Evolutionary conservation across 2,888 invertebrate genomes (phyloP), one percentile per base, ranked within the genome.

Genomic region (Camponotus fellah): DNA sequence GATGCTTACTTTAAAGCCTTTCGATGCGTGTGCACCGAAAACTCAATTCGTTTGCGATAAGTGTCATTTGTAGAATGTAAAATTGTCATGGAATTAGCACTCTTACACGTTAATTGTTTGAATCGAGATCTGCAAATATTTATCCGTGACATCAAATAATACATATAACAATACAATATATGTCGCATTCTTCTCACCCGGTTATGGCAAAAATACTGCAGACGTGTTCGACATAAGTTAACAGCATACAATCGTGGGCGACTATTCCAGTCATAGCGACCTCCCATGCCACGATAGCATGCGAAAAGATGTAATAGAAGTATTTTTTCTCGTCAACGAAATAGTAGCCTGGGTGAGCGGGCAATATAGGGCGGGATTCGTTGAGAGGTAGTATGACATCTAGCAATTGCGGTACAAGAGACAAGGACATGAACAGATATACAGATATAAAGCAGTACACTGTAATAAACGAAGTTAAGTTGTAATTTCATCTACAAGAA

Each of bases 1-100:
- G 6, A 37, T 37, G 80, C 84, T 80, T 40, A 84, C 85, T 80
- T 32, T 62, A 84, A 17, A 56, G 80, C 74, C 4, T 62, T 66
- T 4, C 62, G 69, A 21, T 83, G 83, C 0, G 17, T 62, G 3
- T n/a, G 32, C 17, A 79, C 69, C 40, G 58, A 71, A 12, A 71
- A 79, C 6, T 34, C 40, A n/a, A 77, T 77, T 53, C 3, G 26
- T 34, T 77, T 77, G 12, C 49, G 26, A 17, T 26, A 32, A 2
- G 2, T n/a, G 12, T 43, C 32, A 34, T 5, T 32, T 26, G 9
- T 0, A 10, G 72, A 26, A 21, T n/a, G 26, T 56, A 60, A 46
- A 12, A 12, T 3, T 17, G 34, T 34, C 9, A 21, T 10, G 6
- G 46, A 3, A 17, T 40, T 49, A 6, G n/a, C 43, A 14, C 9